Evolutionary conservation across 2,113 vertebrate genomes (phyloP).

Genomic region (Azemiops feae): DNA sequence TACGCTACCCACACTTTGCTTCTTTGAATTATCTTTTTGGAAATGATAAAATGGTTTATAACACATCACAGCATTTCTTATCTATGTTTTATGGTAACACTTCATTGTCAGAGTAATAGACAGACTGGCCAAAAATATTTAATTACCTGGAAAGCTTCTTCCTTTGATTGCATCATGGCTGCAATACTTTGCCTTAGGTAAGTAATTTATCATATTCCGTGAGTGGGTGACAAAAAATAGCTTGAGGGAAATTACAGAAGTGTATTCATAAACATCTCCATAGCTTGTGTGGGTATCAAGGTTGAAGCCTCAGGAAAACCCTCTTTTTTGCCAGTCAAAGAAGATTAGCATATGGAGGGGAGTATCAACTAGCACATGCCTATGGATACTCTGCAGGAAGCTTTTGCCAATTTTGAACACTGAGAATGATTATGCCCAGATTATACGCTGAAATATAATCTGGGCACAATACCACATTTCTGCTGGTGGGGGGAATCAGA

Average conservation of each 20-base stretch:
- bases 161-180: neutral
- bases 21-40: neutral
- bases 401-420: neutral
- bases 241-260: neutral
- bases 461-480: neutral
- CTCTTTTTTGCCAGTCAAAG: neutral
- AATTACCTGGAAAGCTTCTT: neutral
- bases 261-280: neutral
- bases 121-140: neutral
- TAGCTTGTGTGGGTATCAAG: neutral
- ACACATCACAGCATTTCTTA: neutral
- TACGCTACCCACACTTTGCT: neutral
- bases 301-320: neutral
- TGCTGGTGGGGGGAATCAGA: neutral
- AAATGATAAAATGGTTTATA: neutral
- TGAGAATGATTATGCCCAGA: neutral
- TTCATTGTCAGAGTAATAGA: neutral
- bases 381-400: neutral
- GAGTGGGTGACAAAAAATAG: neutral
- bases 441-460: neutral
- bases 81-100: neutral
- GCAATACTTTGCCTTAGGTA: neutral
- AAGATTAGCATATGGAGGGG: neutral
- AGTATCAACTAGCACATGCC: neutral
- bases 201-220: constrained; percentile 8